Evolutionary conservation across 23 tunicate genomes (phyloP).

Genomic region (Halocynthia roretzi): DNA sequence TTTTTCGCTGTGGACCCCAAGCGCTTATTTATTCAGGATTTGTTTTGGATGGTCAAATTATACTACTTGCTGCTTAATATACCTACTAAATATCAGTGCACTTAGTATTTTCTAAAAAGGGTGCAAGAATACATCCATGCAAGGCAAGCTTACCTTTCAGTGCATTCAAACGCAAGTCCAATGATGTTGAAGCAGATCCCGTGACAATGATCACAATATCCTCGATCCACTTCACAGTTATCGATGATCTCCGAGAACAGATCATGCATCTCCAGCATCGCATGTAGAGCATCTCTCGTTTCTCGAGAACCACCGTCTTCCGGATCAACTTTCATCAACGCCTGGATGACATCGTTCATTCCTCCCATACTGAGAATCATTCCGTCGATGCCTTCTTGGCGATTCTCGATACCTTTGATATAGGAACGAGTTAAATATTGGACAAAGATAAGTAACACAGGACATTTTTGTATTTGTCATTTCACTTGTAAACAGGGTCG

Average conservation of each 20-base stretch:
- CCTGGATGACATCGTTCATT: conserved; percentile 38
- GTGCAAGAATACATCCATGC: too few relatives aligned
- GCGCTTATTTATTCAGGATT: too few relatives aligned
- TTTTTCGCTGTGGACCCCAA: too few relatives aligned
- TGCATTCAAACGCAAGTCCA: conserved; percentile 37
- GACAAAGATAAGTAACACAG: too few relatives aligned
- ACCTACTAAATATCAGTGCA: too few relatives aligned
- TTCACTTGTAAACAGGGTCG: too few relatives aligned
- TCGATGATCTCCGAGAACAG: conserved; percentile 27
- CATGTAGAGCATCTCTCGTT: conserved; percentile 28
- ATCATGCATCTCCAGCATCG: conserved; percentile 43
- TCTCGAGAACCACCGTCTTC: conserved; percentile 34
- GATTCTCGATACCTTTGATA: conserved; percentile 20
- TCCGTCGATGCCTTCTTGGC: conserved; percentile 46
- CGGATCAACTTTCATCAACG: conserved; percentile 27
- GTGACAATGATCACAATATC: conserved; percentile 35
- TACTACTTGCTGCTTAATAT: background rate
- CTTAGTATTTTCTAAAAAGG: background rate
- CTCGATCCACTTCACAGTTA: conserved; percentile 30
- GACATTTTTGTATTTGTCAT: too few relatives aligned
- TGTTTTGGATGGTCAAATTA: background rate
- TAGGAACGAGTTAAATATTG: background rate
- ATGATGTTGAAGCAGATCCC: conserved; percentile 41
- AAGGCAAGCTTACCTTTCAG: conserved; percentile 43
- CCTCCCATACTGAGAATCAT: conserved; percentile 65